A percentile compares a stretch with the other conserved stretches of the same genome.
Conservation (phyloP, 2,113 vertebrate genomes). For the Misgurnus anguillicaudatus region DNA sequence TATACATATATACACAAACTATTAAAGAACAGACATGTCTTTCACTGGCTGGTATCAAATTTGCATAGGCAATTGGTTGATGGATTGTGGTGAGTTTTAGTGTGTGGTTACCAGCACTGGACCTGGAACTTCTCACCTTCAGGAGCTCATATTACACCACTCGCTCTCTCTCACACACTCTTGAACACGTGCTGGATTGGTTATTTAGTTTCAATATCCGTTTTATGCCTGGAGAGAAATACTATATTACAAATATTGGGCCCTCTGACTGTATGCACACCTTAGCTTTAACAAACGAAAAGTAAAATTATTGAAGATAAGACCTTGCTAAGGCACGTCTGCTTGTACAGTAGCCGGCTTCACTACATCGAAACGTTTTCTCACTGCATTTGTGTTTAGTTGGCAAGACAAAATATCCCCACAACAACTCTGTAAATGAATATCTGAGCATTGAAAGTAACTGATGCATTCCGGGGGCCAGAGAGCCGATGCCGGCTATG, state of each 20-base stretch:
- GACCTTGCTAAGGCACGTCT: too few relatives aligned
- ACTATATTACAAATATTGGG: too few relatives aligned
- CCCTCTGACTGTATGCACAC: neutral
- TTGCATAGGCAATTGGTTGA: conserved; percentile 50
- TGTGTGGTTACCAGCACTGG: conserved; percentile 49
- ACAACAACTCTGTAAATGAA: conserved; percentile 38
- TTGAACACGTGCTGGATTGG: conserved; percentile 6
- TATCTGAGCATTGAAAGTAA: conserved; percentile 48
- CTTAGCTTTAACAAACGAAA: too few relatives aligned
- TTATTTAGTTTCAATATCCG: neutral
- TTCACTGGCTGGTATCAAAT: conserved; percentile 43
- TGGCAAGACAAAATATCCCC: conserved; percentile 6
- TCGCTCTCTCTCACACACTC: conserved; percentile 23
- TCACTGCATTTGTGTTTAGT: neutral
- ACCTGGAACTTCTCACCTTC: conserved; percentile 44
- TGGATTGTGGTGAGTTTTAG: conserved; percentile 50
- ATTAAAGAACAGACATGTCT: conserved; percentile 20
- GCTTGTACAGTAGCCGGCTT: too few relatives aligned
- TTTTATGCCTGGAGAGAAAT: neutral
- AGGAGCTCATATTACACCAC: conserved; percentile 49
- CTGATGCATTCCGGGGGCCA: conserved; percentile 45
- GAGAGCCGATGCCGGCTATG: conserved; percentile 50
- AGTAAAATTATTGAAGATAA: too few relatives aligned
- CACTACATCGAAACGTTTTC: neutral
- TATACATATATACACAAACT: neutral